phyloP scores from a whole-genome alignment of 2,888 invertebrate species.

The Papilio elwesi region DNA sequence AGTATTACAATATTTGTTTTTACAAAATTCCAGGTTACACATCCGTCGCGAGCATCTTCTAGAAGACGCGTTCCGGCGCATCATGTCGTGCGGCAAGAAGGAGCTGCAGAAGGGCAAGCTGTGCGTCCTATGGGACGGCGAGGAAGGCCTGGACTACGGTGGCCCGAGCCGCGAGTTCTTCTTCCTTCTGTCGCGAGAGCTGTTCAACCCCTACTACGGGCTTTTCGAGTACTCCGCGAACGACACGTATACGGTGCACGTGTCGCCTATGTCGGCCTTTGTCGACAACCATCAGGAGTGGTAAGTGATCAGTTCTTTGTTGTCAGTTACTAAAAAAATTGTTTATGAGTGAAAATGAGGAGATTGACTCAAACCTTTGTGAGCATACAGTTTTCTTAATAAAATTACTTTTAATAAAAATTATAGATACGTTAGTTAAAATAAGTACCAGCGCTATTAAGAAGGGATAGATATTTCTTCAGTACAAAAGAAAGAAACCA shows the following conservation, averaged over 20 bases:
- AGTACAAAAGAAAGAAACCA: constrained; percentile 14
- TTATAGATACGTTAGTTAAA: too few species aligned
- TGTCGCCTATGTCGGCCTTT: constrained; percentile 97
- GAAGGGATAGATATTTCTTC: background rate
- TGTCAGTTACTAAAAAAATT: background rate
- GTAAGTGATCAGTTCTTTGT: constrained; percentile 73
- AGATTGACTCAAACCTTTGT: too few species aligned
- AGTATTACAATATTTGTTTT: background rate
- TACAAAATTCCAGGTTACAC: constrained; percentile 87
- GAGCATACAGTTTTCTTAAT: too few species aligned
- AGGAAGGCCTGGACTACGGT: constrained; percentile 98
- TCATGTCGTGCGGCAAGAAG: constrained; percentile 98
- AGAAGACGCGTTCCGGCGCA: constrained; percentile 97
- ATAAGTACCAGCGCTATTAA: too few species aligned
- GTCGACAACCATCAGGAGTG: constrained; percentile 99
- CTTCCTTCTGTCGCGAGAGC: constrained; percentile 97
- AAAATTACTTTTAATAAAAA: too few species aligned
- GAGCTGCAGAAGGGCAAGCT: constrained; percentile 97
- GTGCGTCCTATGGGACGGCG: constrained; percentile 96
- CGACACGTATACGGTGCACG: constrained; percentile 98
- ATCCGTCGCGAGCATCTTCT: constrained; percentile 96
- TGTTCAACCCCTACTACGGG: constrained; percentile 99
- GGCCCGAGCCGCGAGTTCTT: constrained; percentile 99
- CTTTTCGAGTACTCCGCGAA: constrained; percentile 99
- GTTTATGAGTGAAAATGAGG: too few species aligned